Conservation (phyloP, 1,140 invertebrate genomes). For the Drosophila orena region DNA sequence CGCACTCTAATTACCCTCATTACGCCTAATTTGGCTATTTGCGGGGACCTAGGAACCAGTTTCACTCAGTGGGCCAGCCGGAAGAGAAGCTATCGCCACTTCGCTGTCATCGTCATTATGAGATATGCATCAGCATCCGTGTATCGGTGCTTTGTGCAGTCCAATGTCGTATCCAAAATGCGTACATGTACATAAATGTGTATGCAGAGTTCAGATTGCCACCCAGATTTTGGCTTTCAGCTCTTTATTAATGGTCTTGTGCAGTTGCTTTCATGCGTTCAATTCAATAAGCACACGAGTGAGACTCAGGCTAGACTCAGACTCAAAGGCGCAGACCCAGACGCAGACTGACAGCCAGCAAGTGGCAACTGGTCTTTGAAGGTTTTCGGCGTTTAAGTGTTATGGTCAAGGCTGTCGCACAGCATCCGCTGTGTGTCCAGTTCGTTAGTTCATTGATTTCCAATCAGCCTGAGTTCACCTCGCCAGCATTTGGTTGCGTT, state of each 20-base stretch:
- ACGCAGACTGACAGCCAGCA: conserved; percentile 43
- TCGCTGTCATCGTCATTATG: conserved; percentile 26
- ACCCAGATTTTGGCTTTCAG: conserved; percentile 46
- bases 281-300: conserved; percentile 64
- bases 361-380: conserved; percentile 73
- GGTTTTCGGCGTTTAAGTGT: conserved; percentile 72
- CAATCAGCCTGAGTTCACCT: conserved; percentile 56
- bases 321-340: conserved; percentile 7
- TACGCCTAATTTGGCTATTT: conserved; percentile 60
- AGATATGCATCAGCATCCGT: conserved; percentile 42
- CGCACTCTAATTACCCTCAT: conserved; percentile 42
- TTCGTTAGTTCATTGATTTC: conserved; percentile 67
- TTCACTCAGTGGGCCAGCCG: conserved; percentile 33
- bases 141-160: conserved; percentile 50
- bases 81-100: conserved; percentile 37
- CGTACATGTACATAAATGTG: not conserved
- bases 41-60: not conserved
- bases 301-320: conserved; percentile 11
- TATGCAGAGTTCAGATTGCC: conserved; percentile 64
- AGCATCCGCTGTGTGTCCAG: conserved; percentile 60
- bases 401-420: conserved; percentile 69
- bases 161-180: conserved; percentile 55
- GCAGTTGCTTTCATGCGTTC: conserved; percentile 67
- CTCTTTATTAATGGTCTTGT: conserved; percentile 72
- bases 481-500: conserved; percentile 21